Conservation (phyloP, 2,113 vertebrate genomes). For the Xenus cinereus region DNA sequence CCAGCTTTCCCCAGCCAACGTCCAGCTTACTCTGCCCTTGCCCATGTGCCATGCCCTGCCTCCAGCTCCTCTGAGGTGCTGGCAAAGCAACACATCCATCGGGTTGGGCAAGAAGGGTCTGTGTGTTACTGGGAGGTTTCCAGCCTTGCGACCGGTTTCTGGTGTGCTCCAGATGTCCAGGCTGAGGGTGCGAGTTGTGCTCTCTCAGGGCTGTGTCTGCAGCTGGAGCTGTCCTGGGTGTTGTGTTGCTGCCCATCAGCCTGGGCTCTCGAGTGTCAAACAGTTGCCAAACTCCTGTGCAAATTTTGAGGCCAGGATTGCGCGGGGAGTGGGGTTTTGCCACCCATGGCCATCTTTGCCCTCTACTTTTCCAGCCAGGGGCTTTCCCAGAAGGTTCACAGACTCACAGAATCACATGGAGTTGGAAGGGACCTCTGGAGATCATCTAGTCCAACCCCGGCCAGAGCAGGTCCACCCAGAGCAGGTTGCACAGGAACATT, state of each 20-base stretch:
- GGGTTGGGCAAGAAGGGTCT: background rate
- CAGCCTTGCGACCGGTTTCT: background rate
- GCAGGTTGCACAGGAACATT: no score
- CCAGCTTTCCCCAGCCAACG: accelerated
- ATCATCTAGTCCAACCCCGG: no score
- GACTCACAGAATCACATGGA: no score
- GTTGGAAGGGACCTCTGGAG: no score
- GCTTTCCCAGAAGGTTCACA: background rate
- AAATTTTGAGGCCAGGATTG: background rate
- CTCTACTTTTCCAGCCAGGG: background rate
- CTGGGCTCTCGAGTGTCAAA: background rate
- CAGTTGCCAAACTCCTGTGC: background rate
- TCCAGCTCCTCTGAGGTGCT: background rate
- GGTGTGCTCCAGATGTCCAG: background rate
- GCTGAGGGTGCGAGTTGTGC: background rate
- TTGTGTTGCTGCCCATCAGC: background rate
- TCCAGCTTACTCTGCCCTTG: background rate
- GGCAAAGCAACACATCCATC: background rate
- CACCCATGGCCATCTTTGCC: background rate
- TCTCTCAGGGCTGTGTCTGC: accelerated
- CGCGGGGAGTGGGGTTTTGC: background rate
- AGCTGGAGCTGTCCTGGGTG: background rate
- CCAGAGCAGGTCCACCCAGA: no score
- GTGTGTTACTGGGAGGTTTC: background rate
- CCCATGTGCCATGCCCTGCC: background rate